These are phyloP conservation scores for Centroberyx gerrardi DNA, from an alignment of 2,797 vertebrate species.

Conservation along the genomic window DNA sequence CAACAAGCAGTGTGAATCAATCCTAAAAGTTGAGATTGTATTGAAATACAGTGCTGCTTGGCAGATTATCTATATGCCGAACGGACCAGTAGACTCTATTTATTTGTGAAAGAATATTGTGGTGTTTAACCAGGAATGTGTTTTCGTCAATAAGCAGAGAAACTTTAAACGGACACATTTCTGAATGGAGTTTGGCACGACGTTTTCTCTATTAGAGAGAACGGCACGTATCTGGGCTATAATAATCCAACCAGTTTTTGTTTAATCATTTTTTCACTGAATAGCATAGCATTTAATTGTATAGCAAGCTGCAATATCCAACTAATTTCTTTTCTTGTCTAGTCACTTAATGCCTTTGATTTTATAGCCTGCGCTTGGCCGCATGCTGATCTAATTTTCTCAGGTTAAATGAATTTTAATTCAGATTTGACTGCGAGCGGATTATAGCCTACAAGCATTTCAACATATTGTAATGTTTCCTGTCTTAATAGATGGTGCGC, in stretches of 20 bases:
- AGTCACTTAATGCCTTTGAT: not conserved
- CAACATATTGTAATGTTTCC: slow-evolving; percentile 25
- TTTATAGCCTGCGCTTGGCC: not conserved
- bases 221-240: not conserved
- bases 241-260: not conserved
- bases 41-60: not conserved
- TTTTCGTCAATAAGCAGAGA: not conserved
- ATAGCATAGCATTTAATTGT: not conserved
- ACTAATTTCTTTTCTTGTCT: not conserved
- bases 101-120: not conserved
- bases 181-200: not conserved
- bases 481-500: not conserved
- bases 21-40: not conserved
- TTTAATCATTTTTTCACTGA: not conserved
- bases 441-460: not conserved
- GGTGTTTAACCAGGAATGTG: not conserved
- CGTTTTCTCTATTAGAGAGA: not conserved
- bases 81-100: not conserved
- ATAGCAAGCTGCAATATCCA: not conserved
- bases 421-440: slow-evolving; percentile 2
- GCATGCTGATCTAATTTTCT: slow-evolving; percentile 43
- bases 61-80: not conserved
- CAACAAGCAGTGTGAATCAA: not conserved
- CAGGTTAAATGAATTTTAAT: slow-evolving; percentile 9
- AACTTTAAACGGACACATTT: not conserved